These are phyloP conservation scores for Entomobrya proxima DNA, from an alignment of 2,888 invertebrate species.

Conservation along the genomic window DNA sequence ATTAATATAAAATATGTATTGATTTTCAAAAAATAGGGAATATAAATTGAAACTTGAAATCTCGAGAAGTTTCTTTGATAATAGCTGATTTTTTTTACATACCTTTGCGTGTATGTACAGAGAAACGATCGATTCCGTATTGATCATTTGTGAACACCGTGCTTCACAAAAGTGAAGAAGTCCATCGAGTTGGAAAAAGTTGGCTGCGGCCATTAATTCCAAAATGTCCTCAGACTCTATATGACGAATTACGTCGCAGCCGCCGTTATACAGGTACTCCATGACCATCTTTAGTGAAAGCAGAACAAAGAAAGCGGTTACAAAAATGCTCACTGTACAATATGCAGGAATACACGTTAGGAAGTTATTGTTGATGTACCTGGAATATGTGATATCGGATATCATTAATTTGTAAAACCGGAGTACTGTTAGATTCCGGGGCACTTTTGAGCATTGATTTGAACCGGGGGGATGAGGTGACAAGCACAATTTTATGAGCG, in stretches of 20 bases:
- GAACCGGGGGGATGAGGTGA: conserved; percentile 91
- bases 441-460: conserved; percentile 90
- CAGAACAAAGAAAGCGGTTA: conserved; percentile 75
- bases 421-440: conserved; percentile 85
- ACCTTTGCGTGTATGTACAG: conserved; percentile 96
- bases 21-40: not conserved
- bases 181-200: conserved; percentile 92
- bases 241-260: conserved; percentile 85
- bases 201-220: conserved; percentile 93
- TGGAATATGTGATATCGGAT: conserved; percentile 95
- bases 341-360: not conserved
- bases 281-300: conserved; percentile 96
- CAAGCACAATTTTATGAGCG: conserved; percentile 94
- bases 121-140: conserved; percentile 91
- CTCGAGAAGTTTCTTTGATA: not conserved
- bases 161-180: conserved; percentile 90
- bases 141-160: conserved; percentile 88
- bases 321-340: not conserved
- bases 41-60: not conserved
- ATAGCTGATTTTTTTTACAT: conserved; percentile 59
- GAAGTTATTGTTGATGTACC: conserved; percentile 79
- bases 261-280: conserved; percentile 94
- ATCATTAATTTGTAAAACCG: conserved; percentile 93
- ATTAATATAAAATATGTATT: not conserved
- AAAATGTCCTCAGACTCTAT: conserved; percentile 89